Evolutionary conservation across 2,113 vertebrate genomes (phyloP).

Genomic region (Aviceda subcristata): DNA sequence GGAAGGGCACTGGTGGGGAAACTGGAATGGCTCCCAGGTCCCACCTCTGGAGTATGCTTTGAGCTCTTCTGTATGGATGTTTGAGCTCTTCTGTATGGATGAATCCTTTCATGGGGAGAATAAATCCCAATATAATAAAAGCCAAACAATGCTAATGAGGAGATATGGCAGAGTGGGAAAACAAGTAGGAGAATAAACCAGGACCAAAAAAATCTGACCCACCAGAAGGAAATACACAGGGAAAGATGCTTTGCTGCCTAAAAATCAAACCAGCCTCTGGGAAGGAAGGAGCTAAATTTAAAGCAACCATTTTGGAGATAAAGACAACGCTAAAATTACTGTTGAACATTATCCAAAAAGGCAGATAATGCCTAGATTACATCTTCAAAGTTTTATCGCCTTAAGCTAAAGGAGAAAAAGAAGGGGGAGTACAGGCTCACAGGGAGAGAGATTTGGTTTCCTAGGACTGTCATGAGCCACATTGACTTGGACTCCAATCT

Average conservation of each 20-base stretch:
- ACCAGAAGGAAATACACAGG: not conserved
- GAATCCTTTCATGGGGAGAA: not conserved
- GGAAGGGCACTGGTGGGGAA: not conserved
- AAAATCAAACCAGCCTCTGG: not conserved
- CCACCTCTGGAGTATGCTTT: not conserved
- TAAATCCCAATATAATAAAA: not conserved
- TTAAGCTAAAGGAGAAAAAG: slow-evolving; percentile 6
- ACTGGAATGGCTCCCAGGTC: not conserved
- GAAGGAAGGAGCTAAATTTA: not conserved
- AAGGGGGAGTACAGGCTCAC: not conserved
- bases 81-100: not conserved
- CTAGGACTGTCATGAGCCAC: not conserved
- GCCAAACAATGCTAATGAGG: not conserved
- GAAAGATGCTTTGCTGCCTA: not conserved
- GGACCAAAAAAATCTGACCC: not conserved
- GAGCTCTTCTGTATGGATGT: not conserved
- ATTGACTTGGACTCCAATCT: not conserved
- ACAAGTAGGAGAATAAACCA: not conserved
- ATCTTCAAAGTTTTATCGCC: slow-evolving; percentile 24
- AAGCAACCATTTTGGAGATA: slow-evolving; percentile 23
- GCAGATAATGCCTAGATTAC: slow-evolving; percentile 53
- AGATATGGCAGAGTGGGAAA: not conserved
- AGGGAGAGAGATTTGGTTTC: not conserved
- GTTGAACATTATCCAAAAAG: slow-evolving; percentile 45
- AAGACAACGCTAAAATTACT: slow-evolving; percentile 20